These are phyloP conservation scores for Rhynchophorus ferrugineus DNA, from an alignment of 1,140 invertebrate genomes.

Conservation along the genomic window DNA sequence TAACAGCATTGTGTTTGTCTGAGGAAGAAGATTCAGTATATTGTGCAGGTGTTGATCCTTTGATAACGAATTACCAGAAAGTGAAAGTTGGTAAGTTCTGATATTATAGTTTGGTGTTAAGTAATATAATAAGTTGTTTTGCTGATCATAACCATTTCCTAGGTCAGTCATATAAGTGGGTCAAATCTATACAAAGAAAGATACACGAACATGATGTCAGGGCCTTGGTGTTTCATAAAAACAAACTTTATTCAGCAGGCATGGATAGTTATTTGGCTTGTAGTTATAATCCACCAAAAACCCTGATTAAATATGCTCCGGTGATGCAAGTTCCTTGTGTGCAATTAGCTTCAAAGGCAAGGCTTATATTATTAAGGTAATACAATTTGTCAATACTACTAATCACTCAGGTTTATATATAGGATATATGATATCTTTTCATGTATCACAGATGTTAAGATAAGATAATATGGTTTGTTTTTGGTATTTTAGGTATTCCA, in stretches of 20 bases:
- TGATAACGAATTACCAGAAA: conserved; percentile 61
- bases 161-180: conserved; percentile 60
- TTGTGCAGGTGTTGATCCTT: conserved; percentile 75
- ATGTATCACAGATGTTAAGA: neutral
- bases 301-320: conserved; percentile 62
- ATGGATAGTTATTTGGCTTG: conserved; percentile 68
- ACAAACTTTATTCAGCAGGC: conserved; percentile 69
- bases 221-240: conserved; percentile 54
- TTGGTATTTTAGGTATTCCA: conserved; percentile 45
- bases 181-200: conserved; percentile 66
- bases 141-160: conserved; percentile 1
- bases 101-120: too few species aligned
- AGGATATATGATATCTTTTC: neutral
- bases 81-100: conserved; percentile 42
- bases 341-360: conserved; percentile 48
- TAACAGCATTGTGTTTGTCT: conserved; percentile 64
- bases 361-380: conserved; percentile 55
- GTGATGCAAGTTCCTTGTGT: conserved; percentile 56
- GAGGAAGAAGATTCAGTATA: conserved; percentile 62
- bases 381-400: neutral
- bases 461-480: neutral
- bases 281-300: conserved; percentile 55
- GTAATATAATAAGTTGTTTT: neutral
- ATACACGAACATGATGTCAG: conserved; percentile 81
- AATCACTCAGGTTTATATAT: neutral